Percentiles rank a stretch among this genome's conserved stretches.
Conservation (phyloP, 2,113 vertebrate species). For the Ibidorhyncha struthersii region DNA sequence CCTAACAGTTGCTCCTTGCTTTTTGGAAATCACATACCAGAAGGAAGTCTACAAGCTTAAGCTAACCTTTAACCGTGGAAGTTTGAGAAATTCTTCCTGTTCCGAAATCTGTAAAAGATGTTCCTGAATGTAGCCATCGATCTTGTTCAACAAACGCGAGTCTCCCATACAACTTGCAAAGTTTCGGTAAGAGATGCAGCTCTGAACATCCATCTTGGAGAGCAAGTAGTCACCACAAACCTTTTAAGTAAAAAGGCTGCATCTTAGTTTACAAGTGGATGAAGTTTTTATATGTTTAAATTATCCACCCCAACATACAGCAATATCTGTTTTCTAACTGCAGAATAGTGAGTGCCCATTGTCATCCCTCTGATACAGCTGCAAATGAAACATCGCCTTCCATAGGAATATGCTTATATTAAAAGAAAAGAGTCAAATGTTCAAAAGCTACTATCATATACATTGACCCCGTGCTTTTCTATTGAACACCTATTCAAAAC, state of each 20-base stretch:
- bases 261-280: not conserved
- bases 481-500: not conserved
- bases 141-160: conserved; percentile 85
- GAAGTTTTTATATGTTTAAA: not conserved
- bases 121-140: conserved; percentile 94
- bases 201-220: conserved; percentile 91
- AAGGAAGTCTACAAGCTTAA: not conserved
- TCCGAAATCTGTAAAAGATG: conserved; percentile 93
- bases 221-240: conserved; percentile 98
- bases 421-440: too few species aligned
- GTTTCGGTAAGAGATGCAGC: conserved; percentile 94
- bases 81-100: conserved; percentile 98
- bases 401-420: not conserved
- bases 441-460: not conserved
- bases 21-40: not conserved
- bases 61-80: conserved; percentile 93
- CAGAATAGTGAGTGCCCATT: not conserved
- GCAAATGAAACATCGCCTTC: not conserved
- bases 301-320: not conserved
- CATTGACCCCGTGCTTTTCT: rapidly evolving
- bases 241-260: conserved; percentile 64
- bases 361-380: not conserved
- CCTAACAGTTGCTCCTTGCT: not conserved
- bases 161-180: conserved; percentile 96
- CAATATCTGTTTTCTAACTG: not conserved